phyloP scores from a whole-genome alignment of 2,888 invertebrate genomes.

The Eurois occulta region DNA sequence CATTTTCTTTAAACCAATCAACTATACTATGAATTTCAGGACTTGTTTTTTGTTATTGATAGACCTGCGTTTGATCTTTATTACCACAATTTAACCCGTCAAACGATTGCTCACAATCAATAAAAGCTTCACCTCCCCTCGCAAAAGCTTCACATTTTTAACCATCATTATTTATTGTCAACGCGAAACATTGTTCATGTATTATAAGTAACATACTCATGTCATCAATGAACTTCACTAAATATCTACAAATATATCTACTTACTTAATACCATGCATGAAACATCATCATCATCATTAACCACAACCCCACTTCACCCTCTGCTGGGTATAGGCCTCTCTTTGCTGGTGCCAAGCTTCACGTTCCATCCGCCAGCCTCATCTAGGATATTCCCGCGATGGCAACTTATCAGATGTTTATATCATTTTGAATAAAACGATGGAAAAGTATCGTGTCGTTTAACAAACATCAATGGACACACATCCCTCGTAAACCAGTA shows the following conservation, averaged over 20 bases:
- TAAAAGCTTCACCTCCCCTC: not conserved
- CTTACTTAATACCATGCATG: not conserved
- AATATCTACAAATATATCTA: not conserved
- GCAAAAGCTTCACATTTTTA: not conserved
- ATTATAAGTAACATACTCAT: not conserved
- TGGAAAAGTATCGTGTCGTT: slow-evolving; percentile 9
- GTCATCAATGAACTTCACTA: not conserved
- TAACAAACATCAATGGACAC: slow-evolving; percentile 70
- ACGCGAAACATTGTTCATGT: not conserved
- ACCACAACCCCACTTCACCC: too few relatives aligned
- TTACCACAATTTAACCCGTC: not conserved
- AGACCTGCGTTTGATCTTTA: not conserved
- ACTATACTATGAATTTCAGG: too few relatives aligned
- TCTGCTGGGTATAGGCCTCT: too few relatives aligned
- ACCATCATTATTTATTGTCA: not conserved
- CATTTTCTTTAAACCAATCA: not conserved
- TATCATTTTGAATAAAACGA: not conserved
- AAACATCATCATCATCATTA: not conserved
- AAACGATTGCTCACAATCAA: not conserved
- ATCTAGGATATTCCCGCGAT: too few relatives aligned
- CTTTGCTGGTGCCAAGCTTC: too few relatives aligned
- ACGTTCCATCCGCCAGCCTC: too few relatives aligned
- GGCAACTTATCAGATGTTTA: not conserved
- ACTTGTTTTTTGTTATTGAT: too few relatives aligned
- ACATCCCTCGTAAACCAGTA: slow-evolving; percentile 74